These are phyloP conservation scores for Centruroides sculpturatus DNA, from an alignment of 1,140 invertebrate species.

Conservation along the genomic window DNA sequence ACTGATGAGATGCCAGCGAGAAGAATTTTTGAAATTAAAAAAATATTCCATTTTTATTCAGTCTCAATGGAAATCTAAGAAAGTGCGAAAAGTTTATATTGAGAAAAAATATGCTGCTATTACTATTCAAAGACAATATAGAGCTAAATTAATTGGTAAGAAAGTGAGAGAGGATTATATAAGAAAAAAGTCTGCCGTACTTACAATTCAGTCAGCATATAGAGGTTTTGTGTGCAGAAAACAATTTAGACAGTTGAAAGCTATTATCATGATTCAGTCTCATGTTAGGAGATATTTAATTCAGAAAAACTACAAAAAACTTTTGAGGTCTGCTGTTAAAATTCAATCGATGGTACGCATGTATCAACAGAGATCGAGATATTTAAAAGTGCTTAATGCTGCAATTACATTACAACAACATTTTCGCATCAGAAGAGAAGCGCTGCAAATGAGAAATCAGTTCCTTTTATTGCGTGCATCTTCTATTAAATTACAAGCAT, in stretches of 20 bases:
- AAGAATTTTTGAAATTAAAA: conserved; percentile 2
- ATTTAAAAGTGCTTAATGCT: too few species aligned
- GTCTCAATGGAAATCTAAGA: neutral
- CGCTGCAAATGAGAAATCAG: too few species aligned
- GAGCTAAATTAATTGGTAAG: neutral
- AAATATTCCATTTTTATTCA: conserved; percentile 16
- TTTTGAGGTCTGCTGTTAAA: neutral
- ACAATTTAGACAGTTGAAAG: neutral
- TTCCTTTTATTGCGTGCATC: too few species aligned
- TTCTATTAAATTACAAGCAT: too few species aligned
- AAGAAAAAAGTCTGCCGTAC: too few species aligned
- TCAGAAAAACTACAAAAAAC: neutral
- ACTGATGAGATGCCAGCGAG: neutral
- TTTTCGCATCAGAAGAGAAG: too few species aligned
- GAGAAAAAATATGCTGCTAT: neutral
- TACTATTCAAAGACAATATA: neutral
- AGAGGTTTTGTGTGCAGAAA: too few species aligned
- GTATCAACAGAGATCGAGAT: too few species aligned
- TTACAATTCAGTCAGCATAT: too few species aligned
- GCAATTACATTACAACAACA: too few species aligned
- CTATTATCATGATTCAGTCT: neutral
- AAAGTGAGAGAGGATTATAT: too few species aligned
- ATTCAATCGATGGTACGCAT: too few species aligned
- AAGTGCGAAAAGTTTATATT: neutral
- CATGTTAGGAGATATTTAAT: neutral